Conservation (phyloP, 2,113 vertebrate species). For the Pholis gunnellus region DNA sequence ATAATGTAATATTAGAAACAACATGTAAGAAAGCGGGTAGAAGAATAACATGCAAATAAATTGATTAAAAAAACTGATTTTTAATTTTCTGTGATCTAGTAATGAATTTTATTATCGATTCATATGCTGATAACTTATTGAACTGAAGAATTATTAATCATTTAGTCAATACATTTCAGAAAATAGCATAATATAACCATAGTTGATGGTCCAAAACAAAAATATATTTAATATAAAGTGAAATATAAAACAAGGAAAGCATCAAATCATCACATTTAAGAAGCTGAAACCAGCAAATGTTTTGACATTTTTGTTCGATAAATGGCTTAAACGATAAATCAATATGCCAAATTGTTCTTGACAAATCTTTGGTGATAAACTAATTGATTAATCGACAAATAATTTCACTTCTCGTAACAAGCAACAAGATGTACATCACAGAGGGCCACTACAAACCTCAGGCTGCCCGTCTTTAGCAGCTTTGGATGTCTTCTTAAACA, state of each 20-base stretch:
- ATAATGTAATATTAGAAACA: not conserved
- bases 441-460: constrained; percentile 34
- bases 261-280: not conserved
- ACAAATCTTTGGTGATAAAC: not conserved
- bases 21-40: not conserved
- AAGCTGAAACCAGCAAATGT: not conserved
- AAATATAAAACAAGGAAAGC: not conserved
- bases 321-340: not conserved
- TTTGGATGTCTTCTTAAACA: constrained; percentile 66
- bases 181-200: too few relatives aligned
- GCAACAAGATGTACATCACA: not conserved
- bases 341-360: not conserved
- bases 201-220: not conserved
- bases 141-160: not conserved
- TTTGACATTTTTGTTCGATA: not conserved
- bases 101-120: not conserved
- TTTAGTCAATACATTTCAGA: not conserved
- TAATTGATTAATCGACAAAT: not conserved
- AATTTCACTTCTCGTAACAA: not conserved
- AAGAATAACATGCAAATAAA: not conserved
- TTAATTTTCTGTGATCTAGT: not conserved
- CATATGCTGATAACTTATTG: not conserved
- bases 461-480: constrained; percentile 37
- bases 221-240: not conserved
- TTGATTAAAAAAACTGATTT: not conserved